Conservation (phyloP, 2,797 vertebrate genomes). For the Mus spretus region DNA sequence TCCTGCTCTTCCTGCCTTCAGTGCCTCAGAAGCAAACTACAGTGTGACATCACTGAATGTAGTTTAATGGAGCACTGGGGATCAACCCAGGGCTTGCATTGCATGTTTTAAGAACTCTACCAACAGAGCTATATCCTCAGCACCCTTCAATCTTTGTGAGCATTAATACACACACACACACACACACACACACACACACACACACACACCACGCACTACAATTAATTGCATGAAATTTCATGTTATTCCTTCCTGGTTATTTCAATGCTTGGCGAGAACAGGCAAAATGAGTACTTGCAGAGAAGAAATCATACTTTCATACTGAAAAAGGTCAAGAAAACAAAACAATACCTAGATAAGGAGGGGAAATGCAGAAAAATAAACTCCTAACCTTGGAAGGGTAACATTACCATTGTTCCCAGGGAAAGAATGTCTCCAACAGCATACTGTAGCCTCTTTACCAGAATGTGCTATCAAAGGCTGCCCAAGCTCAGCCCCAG, state of each 20-base stretch:
- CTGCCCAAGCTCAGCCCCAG: not conserved
- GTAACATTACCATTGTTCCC: not conserved
- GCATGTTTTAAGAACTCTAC: not conserved
- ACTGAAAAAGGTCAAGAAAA: slow-evolving; percentile 21
- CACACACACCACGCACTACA: not conserved
- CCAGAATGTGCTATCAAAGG: not conserved
- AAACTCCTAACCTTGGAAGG: not conserved
- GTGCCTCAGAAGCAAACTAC: not conserved
- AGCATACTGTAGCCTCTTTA: slow-evolving; percentile 23
- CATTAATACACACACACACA: not conserved
- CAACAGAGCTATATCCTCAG: not conserved
- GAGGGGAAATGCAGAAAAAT: not conserved
- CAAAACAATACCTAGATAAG: slow-evolving; percentile 19
- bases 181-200: no score
- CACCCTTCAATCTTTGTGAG: not conserved
- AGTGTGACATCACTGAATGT: not conserved
- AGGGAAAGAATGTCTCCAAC: slow-evolving; percentile 15
- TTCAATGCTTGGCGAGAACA: slow-evolving; percentile 56
- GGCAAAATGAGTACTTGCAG: not conserved
- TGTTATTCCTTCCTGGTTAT: slow-evolving; percentile 26
- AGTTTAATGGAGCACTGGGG: not conserved
- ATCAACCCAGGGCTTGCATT: not conserved
- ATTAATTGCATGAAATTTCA: slow-evolving; percentile 43
- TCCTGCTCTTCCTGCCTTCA: not conserved
- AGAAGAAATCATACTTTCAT: not conserved